Conservation (phyloP, 2,113 vertebrate species). For the Prolemur simus region DNA sequence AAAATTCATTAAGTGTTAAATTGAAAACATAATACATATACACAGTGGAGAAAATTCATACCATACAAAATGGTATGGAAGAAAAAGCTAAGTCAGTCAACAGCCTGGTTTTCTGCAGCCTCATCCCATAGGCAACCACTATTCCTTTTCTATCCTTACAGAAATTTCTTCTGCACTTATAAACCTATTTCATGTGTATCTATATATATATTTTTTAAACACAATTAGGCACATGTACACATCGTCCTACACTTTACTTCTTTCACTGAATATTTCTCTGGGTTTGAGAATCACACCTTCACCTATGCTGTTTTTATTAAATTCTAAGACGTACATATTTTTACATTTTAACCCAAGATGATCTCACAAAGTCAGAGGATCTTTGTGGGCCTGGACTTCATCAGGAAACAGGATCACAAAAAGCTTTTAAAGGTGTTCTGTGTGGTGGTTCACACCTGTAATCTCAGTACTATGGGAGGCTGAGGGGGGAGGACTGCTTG, state of each 20-base stretch:
- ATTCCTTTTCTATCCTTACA: constrained; percentile 25
- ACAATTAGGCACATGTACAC: not conserved
- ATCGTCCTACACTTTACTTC: not conserved
- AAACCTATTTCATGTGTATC: not conserved
- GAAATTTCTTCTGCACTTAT: not conserved
- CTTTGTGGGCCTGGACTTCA: not conserved
- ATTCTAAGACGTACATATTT: constrained; percentile 25
- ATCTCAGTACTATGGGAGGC: too few species aligned
- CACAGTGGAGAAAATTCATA: not conserved
- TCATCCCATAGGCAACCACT: constrained; percentile 22
- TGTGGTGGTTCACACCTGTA: too few species aligned
- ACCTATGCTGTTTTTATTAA: not conserved
- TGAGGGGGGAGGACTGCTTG: too few species aligned
- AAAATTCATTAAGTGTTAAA: constrained; percentile 9
- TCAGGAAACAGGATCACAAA: not conserved
- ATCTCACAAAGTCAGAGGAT: constrained; percentile 2
- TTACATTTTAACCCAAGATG: not conserved
- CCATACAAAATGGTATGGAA: not conserved
- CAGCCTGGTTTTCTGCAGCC: not conserved
- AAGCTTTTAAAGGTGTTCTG: not conserved
- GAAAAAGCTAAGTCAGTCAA: constrained; percentile 1
- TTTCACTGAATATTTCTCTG: not conserved
- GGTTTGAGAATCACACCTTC: not conserved
- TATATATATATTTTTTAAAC: not conserved
- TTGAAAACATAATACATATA: not conserved